Evolutionary conservation across 2,888 invertebrate species (phyloP).

Genomic region (Cryptosula pallasiana): DNA sequence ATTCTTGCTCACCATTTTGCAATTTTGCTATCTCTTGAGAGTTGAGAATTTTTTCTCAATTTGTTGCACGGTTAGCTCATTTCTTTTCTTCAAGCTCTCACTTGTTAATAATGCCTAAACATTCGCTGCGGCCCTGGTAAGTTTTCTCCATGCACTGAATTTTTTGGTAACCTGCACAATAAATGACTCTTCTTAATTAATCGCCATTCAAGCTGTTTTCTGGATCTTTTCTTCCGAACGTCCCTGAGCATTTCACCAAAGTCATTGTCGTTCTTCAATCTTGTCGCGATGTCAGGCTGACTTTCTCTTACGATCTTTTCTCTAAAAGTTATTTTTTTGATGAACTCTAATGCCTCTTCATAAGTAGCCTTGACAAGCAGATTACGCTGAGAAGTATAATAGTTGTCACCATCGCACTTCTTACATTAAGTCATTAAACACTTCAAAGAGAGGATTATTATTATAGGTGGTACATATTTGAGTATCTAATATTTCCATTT

Average conservation of each 20-base stretch:
- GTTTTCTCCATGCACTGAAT: background rate
- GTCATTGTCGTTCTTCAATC: background rate
- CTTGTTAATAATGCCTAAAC: background rate
- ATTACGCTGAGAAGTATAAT: no score
- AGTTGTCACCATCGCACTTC: no score
- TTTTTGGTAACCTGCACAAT: background rate
- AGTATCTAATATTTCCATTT: slow-evolving; percentile 17
- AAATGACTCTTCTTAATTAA: background rate
- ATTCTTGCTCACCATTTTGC: background rate
- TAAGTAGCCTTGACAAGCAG: no score
- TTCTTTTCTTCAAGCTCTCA: background rate
- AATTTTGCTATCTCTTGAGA: slow-evolving; percentile 1
- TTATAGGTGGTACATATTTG: background rate
- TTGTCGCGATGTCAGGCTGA: no score
- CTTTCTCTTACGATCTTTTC: no score
- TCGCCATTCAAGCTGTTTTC: background rate
- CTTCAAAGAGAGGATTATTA: background rate
- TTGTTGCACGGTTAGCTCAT: background rate
- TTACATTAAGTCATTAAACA: background rate
- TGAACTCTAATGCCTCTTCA: no score
- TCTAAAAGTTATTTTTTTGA: no score
- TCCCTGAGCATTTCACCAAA: background rate
- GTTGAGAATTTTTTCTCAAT: background rate
- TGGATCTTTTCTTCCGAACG: background rate
- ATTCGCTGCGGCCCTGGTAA: background rate